phyloP scores from a whole-genome alignment of 2,797 vertebrate genomes.

The Florisuga fusca region DNA sequence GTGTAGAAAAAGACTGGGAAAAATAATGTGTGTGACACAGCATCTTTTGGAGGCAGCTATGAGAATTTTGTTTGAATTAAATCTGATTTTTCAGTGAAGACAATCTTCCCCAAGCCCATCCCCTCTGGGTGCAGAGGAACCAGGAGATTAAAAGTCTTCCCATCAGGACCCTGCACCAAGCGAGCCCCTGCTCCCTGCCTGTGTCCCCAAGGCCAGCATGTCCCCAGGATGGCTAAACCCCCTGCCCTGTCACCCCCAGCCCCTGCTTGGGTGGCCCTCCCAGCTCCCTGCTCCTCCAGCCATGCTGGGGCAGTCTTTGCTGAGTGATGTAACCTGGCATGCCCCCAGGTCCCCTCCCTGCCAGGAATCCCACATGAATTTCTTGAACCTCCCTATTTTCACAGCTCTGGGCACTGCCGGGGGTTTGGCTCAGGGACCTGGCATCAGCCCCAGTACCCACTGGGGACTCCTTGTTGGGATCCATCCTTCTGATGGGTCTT shows the following conservation, averaged over 20 bases:
- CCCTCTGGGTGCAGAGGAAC: not conserved
- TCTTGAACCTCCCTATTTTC: not conserved
- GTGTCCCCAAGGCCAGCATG: not conserved
- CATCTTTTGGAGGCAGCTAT: not conserved
- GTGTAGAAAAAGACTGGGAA: not conserved
- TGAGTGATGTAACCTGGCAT: rapidly evolving
- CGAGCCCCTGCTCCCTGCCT: rapidly evolving
- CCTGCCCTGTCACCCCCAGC: not conserved
- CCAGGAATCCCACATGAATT: not conserved
- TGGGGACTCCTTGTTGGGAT: not conserved
- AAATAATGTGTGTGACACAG: not conserved
- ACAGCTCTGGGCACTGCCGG: not conserved
- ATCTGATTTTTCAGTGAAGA: not conserved
- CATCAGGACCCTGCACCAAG: not conserved
- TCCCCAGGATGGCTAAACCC: rapidly evolving
- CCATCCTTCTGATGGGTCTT: not conserved
- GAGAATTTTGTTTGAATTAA: not conserved
- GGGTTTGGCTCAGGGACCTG: not conserved
- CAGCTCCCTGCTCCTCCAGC: not conserved
- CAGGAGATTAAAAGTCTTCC: not conserved
- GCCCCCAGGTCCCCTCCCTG: not conserved
- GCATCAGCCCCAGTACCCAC: rapidly evolving
- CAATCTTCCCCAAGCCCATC: not conserved
- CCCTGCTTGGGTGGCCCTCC: not conserved
- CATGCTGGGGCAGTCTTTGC: not conserved